Evolutionary conservation across 2,113 vertebrate genomes (phyloP), one percentile per base, ranked within the genome.

Genomic region (Jaculus jaculus): DNA sequence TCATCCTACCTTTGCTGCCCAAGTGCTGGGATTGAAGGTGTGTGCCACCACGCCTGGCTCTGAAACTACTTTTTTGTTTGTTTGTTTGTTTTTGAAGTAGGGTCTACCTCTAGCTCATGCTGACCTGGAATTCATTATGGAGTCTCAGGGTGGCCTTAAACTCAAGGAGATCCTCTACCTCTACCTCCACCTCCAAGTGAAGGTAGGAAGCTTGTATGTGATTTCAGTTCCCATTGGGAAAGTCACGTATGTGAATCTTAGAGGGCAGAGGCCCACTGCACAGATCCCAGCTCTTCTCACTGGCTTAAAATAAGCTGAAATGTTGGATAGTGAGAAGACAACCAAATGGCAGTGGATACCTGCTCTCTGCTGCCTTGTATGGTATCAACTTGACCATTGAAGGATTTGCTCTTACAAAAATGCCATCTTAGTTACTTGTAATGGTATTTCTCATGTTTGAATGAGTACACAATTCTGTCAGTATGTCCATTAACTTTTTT

Each of bases 261-360:
- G 42, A 90, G n/a, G n/a, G 69, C 77, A 42, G 66, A 18, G 20
- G 13, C 26, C 20, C 9, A 13, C 32, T 89, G 26, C 72, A 51
- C 30, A 34, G 83, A 54, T 23, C 26, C 23, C 6, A 30, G 68
- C 73, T 93, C 13, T 92, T 60, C 91, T 84, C 89, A 34, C 24
- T 96, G 47, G n/a, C n/a, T 60, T 82, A 81, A 95, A 91, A 92
- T 81, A 84, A 88, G 51, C 60, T 58, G 54, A 13, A 47, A 47
- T 58, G 17, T 11, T 88, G 26, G 34, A 61, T 32, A 73, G 51
- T 75, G 69, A 79, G 42, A 72, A 80, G 34, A 23, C 51, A 89
- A 72, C n/a, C 85, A 78, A 54, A 42, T 54, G 16, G 34, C 28
- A 89, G 26, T 18, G 13, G n/a, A 63, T 34, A 68, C 30, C 39